Base-by-base conservation (phyloP, 2,797 vertebrate genomes). In the Balearica regulorum region DNA sequence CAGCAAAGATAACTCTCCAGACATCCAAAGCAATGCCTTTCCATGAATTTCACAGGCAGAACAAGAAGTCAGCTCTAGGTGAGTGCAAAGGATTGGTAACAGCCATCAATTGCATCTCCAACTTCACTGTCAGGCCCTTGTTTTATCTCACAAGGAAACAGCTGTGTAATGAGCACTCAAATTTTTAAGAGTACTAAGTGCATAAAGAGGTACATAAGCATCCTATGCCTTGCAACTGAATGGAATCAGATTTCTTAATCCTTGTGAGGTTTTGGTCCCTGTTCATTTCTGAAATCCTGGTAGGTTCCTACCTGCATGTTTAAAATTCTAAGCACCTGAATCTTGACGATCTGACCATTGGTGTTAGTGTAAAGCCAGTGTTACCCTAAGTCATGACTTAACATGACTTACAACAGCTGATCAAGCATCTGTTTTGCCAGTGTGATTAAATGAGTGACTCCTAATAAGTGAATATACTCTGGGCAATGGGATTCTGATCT, bases 1-100 rank as follows among this genome's bases (percentile, higher is more conserved):
- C 97, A 77, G 91, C 97, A 73, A 93, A 91, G 91, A 94, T 97
- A 84, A 83, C 94, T 76, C 90, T 98, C 29, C 96, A 97, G 91
- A 95, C 92, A 62, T 95, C 96, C 86, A 98, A 89, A 91, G 89
- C 96, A 31, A 95, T 87, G 28, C 91, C 90, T 94, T 94, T 98
- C 91, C 98, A 96, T 46, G 94, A 41, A 53, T 97, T 97, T 79
- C 73, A 64, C 58, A 93, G 95, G 80, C 93, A 93, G 46, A 81
- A 7, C 48, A 97, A 80, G 94, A 88, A 79, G 66, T 51, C 73
- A 31, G 21, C 77, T 77, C n/a, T 51, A 21, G 91, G 98, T 98
- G 96, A 95, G 97, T 43, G 8, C 58, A n/a, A 37, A 68, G 18
- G 26, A 5, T 26, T 16, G n/a, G 1, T 61, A 41, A 41, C 21